phyloP scores from a whole-genome alignment of 2,113 vertebrate species.

The Oncorhynchus keta region DNA sequence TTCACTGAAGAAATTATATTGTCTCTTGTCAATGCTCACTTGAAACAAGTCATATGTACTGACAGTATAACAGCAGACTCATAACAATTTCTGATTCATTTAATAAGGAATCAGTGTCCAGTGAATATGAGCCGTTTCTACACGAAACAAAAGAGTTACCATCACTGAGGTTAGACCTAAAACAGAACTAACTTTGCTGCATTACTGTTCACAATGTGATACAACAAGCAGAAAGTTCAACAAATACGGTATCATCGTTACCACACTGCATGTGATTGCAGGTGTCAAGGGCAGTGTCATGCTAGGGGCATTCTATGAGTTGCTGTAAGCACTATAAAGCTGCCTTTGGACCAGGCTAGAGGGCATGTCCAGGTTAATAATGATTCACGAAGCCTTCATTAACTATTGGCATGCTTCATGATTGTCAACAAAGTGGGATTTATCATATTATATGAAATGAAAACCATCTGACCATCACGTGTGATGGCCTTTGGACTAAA shows the following conservation, averaged over 20 bases:
- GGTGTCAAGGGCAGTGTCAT: not conserved
- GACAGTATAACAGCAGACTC: not conserved
- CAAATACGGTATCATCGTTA: no score
- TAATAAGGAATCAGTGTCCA: no score
- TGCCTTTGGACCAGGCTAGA: not conserved
- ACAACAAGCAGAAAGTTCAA: not conserved
- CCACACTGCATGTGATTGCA: not conserved
- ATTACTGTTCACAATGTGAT: no score
- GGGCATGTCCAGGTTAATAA: not conserved
- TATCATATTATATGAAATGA: not conserved
- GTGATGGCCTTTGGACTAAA: not conserved
- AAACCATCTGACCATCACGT: not conserved
- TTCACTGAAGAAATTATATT: not conserved
- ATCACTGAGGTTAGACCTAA: no score
- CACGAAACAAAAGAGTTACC: no score
- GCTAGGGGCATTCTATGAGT: not conserved
- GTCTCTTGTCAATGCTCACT: not conserved
- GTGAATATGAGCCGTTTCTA: no score
- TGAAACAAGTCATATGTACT: not conserved
- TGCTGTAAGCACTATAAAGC: not conserved
- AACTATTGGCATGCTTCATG: not conserved
- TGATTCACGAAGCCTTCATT: not conserved
- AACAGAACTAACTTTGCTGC: no score
- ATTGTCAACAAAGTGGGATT: conserved; percentile 1
- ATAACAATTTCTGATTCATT: not conserved